Evolutionary conservation across 2,888 invertebrate genomes (phyloP).

Genomic region (Scaptomyza polygonia): DNA sequence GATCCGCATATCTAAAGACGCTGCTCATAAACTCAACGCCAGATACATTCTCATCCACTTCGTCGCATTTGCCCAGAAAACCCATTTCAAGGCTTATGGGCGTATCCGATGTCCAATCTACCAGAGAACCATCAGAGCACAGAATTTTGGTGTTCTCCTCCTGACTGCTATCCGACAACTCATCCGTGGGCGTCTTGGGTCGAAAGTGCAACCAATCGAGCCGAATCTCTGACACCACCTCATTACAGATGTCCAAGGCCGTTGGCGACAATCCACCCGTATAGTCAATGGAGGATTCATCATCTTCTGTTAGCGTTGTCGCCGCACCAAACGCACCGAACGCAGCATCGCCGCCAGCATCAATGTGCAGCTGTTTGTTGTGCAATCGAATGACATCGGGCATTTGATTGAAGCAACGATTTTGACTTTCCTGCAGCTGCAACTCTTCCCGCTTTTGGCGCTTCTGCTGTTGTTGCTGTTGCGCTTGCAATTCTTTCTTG

Average conservation of each 20-base stretch:
- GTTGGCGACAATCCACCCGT: slow-evolving; percentile 79
- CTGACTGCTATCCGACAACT: slow-evolving; percentile 61
- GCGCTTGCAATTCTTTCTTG: slow-evolving; percentile 77
- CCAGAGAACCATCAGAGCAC: slow-evolving; percentile 53
- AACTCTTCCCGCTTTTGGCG: slow-evolving; percentile 39
- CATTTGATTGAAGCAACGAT: slow-evolving; percentile 70
- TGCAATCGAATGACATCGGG: slow-evolving; percentile 78
- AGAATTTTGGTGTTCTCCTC: slow-evolving; percentile 42
- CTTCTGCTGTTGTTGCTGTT: slow-evolving; percentile 57
- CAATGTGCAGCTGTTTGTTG: slow-evolving; percentile 56
- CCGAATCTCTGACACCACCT: slow-evolving; percentile 82
- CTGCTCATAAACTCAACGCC: slow-evolving; percentile 67
- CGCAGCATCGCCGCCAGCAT: slow-evolving; percentile 29
- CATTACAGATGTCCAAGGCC: slow-evolving; percentile 81
- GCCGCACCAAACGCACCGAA: slow-evolving; percentile 5
- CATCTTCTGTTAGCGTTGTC: slow-evolving; percentile 32
- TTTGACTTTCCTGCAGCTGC: slow-evolving; percentile 43
- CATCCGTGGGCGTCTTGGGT: slow-evolving; percentile 83
- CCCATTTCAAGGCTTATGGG: slow-evolving; percentile 82
- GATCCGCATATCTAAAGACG: slow-evolving; percentile 82
- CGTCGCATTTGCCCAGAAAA: slow-evolving; percentile 58
- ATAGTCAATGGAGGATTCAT: slow-evolving; percentile 57
- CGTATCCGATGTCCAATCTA: slow-evolving; percentile 82
- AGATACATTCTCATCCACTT: slow-evolving; percentile 18
- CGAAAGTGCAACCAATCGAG: slow-evolving; percentile 84